These are phyloP conservation scores for Alsophila aescularia DNA, from an alignment of 2,888 invertebrate genomes.

Conservation along the genomic window DNA sequence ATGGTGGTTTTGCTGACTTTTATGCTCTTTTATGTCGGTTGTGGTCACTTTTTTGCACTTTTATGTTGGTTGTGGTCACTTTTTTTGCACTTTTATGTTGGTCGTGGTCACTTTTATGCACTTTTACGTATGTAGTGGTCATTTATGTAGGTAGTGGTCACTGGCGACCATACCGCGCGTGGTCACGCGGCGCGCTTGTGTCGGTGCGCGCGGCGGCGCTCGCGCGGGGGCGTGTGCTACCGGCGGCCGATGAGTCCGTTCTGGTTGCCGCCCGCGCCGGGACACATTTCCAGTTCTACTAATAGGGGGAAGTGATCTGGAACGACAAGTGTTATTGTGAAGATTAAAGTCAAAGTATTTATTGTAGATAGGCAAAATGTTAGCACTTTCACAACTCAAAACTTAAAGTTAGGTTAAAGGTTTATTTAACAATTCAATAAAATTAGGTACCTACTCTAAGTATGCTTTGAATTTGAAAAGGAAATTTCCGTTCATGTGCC, in stretches of 20 bases:
- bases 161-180: conserved; percentile 8
- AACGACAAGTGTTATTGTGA: conserved; percentile 13
- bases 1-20: no score
- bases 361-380: no score
- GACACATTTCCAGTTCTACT: conserved; percentile 95
- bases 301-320: conserved; percentile 95
- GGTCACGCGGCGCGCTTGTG: conserved; percentile 38
- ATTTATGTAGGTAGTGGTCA: background rate
- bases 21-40: background rate
- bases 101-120: background rate
- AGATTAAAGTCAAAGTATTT: no score
- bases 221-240: conserved; percentile 85
- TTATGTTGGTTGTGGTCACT: no score
- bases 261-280: conserved; percentile 88
- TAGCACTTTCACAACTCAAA: no score
- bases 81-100: background rate
- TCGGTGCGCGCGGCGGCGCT: conserved; percentile 39
- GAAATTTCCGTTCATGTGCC: no score
- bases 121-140: background rate
- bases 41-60: no score
- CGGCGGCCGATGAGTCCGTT: conserved; percentile 94
- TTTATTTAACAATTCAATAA: no score
- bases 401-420: no score
- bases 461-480: no score
- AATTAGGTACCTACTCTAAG: no score